A percentile compares a stretch with the other conserved stretches of the same genome.
Conservation (phyloP, 2,888 invertebrate genomes). For the Oxyscelio sp. region DNA sequence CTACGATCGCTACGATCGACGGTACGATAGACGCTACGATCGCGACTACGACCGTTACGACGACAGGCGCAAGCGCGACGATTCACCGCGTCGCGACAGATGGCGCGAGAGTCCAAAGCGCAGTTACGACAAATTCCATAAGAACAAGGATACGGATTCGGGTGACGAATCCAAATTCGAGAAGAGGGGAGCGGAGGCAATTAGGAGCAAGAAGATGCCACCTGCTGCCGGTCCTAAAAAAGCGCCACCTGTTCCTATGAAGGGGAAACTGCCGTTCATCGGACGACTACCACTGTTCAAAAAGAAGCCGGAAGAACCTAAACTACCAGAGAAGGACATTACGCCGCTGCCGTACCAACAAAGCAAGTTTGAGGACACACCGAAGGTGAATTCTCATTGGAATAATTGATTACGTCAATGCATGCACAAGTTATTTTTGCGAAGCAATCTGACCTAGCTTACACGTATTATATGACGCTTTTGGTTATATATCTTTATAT, state of each 20-base stretch:
- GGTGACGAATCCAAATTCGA: slow-evolving; percentile 83
- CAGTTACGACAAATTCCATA: slow-evolving; percentile 80
- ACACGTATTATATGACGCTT: too few species aligned
- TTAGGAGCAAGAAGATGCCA: slow-evolving; percentile 79
- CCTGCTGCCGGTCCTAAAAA: slow-evolving; percentile 79
- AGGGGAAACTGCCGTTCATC: slow-evolving; percentile 94
- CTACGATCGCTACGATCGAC: slow-evolving; percentile 83
- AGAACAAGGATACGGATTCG: slow-evolving; percentile 82
- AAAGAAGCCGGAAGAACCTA: slow-evolving; percentile 89
- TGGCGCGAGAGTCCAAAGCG: slow-evolving; percentile 86
- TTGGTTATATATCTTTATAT: too few species aligned
- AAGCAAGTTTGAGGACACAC: slow-evolving; percentile 87
- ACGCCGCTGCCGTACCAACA: slow-evolving; percentile 86
- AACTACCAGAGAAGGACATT: slow-evolving; percentile 89
- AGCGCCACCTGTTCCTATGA: slow-evolving; percentile 83
- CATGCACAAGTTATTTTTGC: neutral
- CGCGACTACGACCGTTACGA: slow-evolving; percentile 85
- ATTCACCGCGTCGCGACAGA: slow-evolving; percentile 86
- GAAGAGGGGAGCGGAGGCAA: slow-evolving; percentile 79
- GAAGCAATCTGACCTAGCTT: too few species aligned
- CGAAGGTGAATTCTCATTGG: slow-evolving; percentile 78
- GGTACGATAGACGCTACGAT: slow-evolving; percentile 80
- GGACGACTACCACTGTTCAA: slow-evolving; percentile 95
- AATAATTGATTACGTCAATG: slow-evolving; percentile 20
- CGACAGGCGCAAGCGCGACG: slow-evolving; percentile 83